Evolutionary conservation across 2,113 vertebrate species (phyloP), one percentile per base, ranked within the genome.

Genomic region (Chaenogobius annularis): DNA sequence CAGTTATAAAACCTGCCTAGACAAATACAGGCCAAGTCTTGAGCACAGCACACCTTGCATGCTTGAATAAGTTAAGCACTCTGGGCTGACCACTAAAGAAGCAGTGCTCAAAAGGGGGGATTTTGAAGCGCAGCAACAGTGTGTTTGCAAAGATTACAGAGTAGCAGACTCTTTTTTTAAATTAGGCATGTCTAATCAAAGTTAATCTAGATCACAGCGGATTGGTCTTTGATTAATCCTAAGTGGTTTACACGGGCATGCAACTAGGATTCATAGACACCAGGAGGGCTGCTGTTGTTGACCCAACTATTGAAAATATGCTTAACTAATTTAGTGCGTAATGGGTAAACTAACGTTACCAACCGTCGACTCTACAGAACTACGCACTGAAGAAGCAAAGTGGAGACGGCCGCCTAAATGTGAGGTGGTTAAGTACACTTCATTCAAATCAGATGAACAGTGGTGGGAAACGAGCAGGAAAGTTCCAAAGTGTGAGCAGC

Each of bases 1-100:
- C 87, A 81, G 85, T 88, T 84, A 83, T 85, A 86, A 87, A 90
- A 86, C 81, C 89, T 89, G 89, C 84, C 79, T 81, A 40, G 15
- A 87, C 85, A 85, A 84, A 89, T 78, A 74, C 83, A 71, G 59
- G 67, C 66, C 76, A 76, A 75, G 76, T 80, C 79, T 76, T 20
- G 10, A 31, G 58, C 66, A 66, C 62, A 73, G 77, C 75, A 84
- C 82, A 80, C 72, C 75, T 85, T 78, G 71, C 72, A 61, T 74
- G 82, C 35, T 72, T 19, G 74, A 72, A 63, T 70, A 65, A 72
- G 37, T 75, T n/a, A 40, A 62, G 62, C 6, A 69, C 46, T 62
- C 62, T 5, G 5, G n/a, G 68, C 10, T 66, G 71, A 80, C 79
- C 71, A 73, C 79, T 67, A 69, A 69, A 74, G 64, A 70, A 78